phyloP scores from a whole-genome alignment of 2,113 vertebrate genomes.

The Callorhinus ursinus region DNA sequence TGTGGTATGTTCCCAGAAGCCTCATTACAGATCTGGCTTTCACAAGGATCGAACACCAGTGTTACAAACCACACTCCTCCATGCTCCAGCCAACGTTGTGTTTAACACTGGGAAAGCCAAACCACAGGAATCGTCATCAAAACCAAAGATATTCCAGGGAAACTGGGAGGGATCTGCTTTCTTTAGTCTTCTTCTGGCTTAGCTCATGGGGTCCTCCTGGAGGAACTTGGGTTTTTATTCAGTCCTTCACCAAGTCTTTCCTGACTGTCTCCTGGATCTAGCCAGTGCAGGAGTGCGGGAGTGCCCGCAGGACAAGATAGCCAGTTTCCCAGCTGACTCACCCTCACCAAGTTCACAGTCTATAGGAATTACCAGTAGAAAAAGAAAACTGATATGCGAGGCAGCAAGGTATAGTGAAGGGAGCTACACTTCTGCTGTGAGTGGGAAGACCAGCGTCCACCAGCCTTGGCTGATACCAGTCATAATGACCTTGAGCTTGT shows the following conservation, averaged over 20 bases:
- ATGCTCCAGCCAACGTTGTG: neutral
- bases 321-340: slow-evolving; percentile 22
- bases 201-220: neutral
- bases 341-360: neutral
- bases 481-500: neutral
- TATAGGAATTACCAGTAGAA: slow-evolving; percentile 37
- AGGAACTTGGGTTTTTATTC: neutral
- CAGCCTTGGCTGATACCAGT: neutral
- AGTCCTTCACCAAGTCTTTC: neutral
- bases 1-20: slow-evolving; percentile 13
- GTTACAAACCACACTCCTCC: slow-evolving; percentile 28
- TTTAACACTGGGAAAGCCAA: slow-evolving; percentile 59
- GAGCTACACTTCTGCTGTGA: neutral
- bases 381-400: neutral
- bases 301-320: slow-evolving; percentile 8
- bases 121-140: slow-evolving; percentile 56
- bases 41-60: slow-evolving; percentile 48
- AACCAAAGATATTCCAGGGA: slow-evolving; percentile 36
- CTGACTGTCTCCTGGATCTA: neutral
- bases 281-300: neutral
- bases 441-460: neutral
- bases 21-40: slow-evolving; percentile 26
- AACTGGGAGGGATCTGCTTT: slow-evolving; percentile 5
- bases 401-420: neutral
- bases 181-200: neutral